A percentile compares a stretch with the other conserved stretches of the same genome.
Evolutionary conservation across 2,888 invertebrate species (phyloP).

Genomic region (Linnaemya tessellans): DNA sequence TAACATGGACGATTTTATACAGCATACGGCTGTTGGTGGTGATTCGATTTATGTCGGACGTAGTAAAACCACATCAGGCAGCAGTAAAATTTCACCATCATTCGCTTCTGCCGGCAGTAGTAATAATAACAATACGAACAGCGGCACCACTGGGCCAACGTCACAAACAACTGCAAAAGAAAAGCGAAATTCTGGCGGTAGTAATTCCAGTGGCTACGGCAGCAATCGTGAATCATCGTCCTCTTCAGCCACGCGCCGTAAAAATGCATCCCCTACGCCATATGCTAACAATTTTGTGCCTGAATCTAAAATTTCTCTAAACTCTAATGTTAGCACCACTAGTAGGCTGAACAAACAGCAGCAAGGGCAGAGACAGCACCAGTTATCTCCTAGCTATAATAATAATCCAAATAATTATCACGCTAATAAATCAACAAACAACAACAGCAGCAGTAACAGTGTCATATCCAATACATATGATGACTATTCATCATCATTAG

Average conservation of each 20-base stretch:
- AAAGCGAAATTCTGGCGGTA: conserved; percentile 76
- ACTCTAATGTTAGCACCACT: conserved; percentile 64
- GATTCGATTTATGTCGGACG: conserved; percentile 56
- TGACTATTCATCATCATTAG: conserved; percentile 69
- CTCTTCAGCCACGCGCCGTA: conserved; percentile 71
- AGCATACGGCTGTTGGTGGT: conserved; percentile 72
- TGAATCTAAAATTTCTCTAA: conserved; percentile 69
- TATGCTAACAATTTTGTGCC: conserved; percentile 74
- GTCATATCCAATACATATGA: conserved; percentile 69
- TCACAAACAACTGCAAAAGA: conserved; percentile 72
- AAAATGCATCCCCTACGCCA: conserved; percentile 73
- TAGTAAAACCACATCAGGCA: conserved; percentile 62
- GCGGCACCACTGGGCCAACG: conserved; percentile 41
- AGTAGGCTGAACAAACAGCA: conserved; percentile 69
- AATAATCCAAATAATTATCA: conserved; percentile 62
- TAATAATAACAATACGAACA: conserved; percentile 39
- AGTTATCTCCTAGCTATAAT: conserved; percentile 56
- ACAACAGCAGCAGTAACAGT: conserved; percentile 69
- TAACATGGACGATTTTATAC: conserved; percentile 80
- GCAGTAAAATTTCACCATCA: conserved; percentile 60
- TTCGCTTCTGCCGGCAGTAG: background rate
- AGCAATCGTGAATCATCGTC: conserved; percentile 72
- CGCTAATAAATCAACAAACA: conserved; percentile 76
- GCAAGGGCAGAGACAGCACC: conserved; percentile 64
- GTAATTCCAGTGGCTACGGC: conserved; percentile 71